These are phyloP conservation scores for Nothoprocta perdicaria DNA, from an alignment of 2,113 vertebrate genomes.

Conservation along the genomic window DNA sequence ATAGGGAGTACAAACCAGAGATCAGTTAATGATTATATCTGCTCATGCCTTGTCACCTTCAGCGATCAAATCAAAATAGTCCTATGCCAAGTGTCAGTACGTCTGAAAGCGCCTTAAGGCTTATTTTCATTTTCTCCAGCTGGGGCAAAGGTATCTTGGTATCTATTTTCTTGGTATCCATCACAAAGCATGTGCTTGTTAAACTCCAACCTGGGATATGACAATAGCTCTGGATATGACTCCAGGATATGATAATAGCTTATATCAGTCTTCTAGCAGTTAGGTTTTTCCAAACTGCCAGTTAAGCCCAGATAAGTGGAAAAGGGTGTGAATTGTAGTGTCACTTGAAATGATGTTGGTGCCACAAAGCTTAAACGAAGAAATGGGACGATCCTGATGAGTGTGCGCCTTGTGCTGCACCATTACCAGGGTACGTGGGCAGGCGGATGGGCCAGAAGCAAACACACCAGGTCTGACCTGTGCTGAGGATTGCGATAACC, in stretches of 20 bases:
- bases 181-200: background rate
- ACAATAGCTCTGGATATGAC: background rate
- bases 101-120: background rate
- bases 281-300: background rate
- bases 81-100: background rate
- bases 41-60: background rate
- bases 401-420: background rate
- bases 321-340: background rate
- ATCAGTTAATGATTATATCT: background rate
- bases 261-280: background rate
- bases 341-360: no score
- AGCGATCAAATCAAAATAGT: background rate
- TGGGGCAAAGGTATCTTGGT: background rate
- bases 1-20: background rate
- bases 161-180: background rate
- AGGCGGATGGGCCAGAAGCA: background rate
- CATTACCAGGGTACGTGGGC: background rate
- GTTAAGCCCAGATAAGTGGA: background rate
- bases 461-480: background rate
- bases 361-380: background rate
- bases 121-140: accelerated
- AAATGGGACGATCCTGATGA: accelerated
- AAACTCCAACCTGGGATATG: background rate
- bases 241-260: background rate
- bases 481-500: background rate